Base-by-base conservation (phyloP, 2,113 vertebrate species). In the Stegastes partitus region DNA sequence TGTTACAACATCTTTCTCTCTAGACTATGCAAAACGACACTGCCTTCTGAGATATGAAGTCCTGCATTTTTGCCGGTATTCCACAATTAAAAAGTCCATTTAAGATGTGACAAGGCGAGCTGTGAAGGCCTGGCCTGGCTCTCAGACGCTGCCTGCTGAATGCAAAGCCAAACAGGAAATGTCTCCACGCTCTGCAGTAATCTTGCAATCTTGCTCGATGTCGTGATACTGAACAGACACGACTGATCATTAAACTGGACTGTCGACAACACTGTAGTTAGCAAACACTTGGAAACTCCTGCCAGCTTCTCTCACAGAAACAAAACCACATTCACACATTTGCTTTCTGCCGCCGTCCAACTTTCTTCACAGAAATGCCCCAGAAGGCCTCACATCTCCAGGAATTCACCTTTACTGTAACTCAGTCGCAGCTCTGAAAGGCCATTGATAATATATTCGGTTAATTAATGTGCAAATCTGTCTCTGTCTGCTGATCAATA, bases 401-500 rank as follows among this genome's bases (percentile, higher is more conserved):
- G 72, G 67, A 84, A 80, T 72, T 68, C 70, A 31, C 56, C 72
- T 66, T 28, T 70, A 50, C 66, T 45, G 28, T 65, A 50, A 64
- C 54, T 61, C 45, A 79, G 83, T 65, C 23, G 37, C 75, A 62
- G 54, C 11, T 7, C 61, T 21, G 87, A 78, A 55, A 51, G 70
- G 45, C 56, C 57, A 74, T 85, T 83, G 82, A 89, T 90, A 88
- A 90, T 85, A 84, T 58, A 71, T 58, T 84, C 68, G 61, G 85
- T 81, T 82, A 91, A 90, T 91, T 87, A 89, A 87, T 80, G 64
- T 57, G 39, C 53, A 80, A 71, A 92, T 93, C 87, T 74, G 83
- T 91, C 82, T 84, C 77, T 61, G 65, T 82, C 85, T 63, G 47
- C 63, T 83, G 34, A 91, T 93, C 91, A 91, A 93, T 94, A 93